A percentile compares a stretch with the other conserved stretches of the same genome.
These are phyloP conservation scores for Cyanoderma ruficeps DNA, from an alignment of 2,113 vertebrate species.

Conservation along the genomic window DNA sequence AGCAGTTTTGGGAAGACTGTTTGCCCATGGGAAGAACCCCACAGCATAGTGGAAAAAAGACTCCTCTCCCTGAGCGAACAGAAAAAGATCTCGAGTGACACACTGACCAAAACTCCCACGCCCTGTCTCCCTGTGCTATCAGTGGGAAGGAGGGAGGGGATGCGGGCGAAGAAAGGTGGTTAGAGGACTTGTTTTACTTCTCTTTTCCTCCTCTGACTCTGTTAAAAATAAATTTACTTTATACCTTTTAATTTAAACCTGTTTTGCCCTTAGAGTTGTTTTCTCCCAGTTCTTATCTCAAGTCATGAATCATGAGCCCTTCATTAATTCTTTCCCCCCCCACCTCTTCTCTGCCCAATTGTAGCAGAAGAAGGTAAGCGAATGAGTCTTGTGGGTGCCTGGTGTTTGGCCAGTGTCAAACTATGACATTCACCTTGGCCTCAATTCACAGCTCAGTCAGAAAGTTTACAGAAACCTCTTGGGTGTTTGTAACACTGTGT, in stretches of 20 bases:
- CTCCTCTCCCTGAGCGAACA: background rate
- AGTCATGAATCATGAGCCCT: background rate
- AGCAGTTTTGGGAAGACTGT: background rate
- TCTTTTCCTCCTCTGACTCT: background rate
- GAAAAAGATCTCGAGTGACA: background rate
- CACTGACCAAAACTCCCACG: background rate
- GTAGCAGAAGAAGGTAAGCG: background rate
- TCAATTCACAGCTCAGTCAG: background rate
- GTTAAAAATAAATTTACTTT: background rate
- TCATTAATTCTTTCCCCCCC: rapidly evolving
- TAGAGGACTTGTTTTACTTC: background rate
- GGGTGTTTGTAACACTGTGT: background rate
- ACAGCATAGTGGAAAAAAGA: rapidly evolving
- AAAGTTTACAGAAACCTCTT: background rate
- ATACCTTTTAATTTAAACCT: background rate
- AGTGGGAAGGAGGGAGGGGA: background rate
- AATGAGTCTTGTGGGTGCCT: background rate
- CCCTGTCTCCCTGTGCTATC: rapidly evolving
- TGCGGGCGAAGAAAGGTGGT: background rate
- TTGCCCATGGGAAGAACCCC: background rate
- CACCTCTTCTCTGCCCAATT: background rate
- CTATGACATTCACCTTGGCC: background rate
- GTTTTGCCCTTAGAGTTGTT: background rate
- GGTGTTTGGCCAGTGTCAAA: background rate
- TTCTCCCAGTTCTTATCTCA: background rate